These are phyloP conservation scores for Lacanobia oleracea DNA, from an alignment of 2,888 invertebrate species.

Conservation along the genomic window DNA sequence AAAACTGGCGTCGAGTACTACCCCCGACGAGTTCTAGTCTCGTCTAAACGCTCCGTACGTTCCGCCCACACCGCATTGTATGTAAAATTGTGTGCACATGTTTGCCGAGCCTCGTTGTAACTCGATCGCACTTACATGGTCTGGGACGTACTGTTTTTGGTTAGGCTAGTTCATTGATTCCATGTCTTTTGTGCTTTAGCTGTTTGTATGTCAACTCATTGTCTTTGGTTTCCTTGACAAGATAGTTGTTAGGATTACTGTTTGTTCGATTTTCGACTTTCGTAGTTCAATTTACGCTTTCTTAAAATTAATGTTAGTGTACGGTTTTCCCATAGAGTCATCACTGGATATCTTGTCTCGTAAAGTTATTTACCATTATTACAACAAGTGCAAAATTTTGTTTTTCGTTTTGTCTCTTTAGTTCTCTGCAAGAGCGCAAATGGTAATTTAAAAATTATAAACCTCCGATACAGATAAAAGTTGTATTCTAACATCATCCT, in stretches of 20 bases:
- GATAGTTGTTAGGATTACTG: neutral
- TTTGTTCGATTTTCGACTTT: neutral
- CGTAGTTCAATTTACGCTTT: neutral
- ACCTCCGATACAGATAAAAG: neutral
- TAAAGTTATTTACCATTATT: too few relatives aligned
- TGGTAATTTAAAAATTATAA: neutral
- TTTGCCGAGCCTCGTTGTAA: conserved; percentile 69
- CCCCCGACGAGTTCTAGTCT: conserved; percentile 67
- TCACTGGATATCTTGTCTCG: too few relatives aligned
- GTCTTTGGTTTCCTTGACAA: conserved; percentile 47
- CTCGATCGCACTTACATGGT: conserved; percentile 80
- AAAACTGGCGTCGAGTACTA: conserved; percentile 54
- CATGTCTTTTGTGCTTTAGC: conserved; percentile 51
- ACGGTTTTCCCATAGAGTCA: neutral
- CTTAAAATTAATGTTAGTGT: neutral
- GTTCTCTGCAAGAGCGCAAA: too few relatives aligned
- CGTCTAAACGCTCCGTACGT: conserved; percentile 58
- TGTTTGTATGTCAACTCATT: conserved; percentile 57
- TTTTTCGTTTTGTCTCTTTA: too few relatives aligned
- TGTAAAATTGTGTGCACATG: conserved; percentile 79
- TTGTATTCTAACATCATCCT: conserved; percentile 29
- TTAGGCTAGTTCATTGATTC: conserved; percentile 69
- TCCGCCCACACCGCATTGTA: conserved; percentile 86
- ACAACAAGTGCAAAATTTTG: too few relatives aligned
- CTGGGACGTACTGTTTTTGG: conserved; percentile 83